Evolutionary conservation across 2,888 invertebrate species (phyloP), one percentile per base, ranked within the genome.

Genomic region (Ornithoptera priamus): DNA sequence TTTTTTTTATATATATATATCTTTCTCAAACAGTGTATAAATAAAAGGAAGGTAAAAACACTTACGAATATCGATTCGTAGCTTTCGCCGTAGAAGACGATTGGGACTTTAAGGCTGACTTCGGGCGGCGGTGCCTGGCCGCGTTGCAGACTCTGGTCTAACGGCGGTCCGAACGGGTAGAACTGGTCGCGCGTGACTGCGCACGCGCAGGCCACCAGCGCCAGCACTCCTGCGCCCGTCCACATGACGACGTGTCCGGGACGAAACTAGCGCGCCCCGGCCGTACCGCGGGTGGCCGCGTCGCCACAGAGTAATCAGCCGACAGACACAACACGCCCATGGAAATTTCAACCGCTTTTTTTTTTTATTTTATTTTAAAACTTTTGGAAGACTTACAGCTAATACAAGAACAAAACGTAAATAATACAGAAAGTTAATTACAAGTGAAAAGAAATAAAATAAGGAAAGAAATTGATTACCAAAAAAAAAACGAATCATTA

Each of bases 51-150:
- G 46, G 36, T 53, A 65, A 62, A 42, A 69, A 97, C 98, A 97
- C 98, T 97, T 91, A 98, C 98, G 88, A 94, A 98, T 79, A 98
- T 93, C 53, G 94, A 93, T 69, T 95, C 94, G 85, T 96, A 97
- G 73, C 90, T 89, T 75, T 95, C 95, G 76, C 96, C 96, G 85
- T 95, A 98, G 90, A 97, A 97, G 65, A 94, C 92, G 68, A 98
- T 94, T 1, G 98, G 97, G 56, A 95, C 95, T 79, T 92, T 93
- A 2, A 97, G 93, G 4, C 83, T 81, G 8, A 95, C 88, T 82
- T 96, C 96, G 0, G 93, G 93, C 17, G 95, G 94, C n/a, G 95
- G 93, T 20, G 94, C 87, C 74, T 96, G 96, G 0, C 93, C 93
- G 63, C 80, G 83, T 18, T 93, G 93, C 67, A 96, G 84, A 56